Base-by-base conservation (phyloP, 2,113 vertebrate genomes). In the Centropus bengalensis region DNA sequence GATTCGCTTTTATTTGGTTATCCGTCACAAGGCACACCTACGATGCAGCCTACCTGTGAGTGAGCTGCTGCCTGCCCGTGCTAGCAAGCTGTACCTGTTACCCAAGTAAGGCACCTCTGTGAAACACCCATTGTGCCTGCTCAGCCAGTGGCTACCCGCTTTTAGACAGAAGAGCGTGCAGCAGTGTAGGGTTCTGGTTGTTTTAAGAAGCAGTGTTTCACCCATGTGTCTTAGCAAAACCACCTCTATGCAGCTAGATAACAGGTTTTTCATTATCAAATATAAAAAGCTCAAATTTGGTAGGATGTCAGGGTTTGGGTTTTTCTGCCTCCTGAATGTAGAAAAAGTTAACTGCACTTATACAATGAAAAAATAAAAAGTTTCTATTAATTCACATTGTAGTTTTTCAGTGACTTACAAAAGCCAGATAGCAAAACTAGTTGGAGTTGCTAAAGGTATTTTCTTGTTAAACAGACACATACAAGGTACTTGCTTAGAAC, bases 371-470 rank as follows among this genome's bases (percentile, higher is more conserved):
- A 59, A 84, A 56, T 83, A 52, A 36, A 36, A 36, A 56, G 52
- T 24, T 67, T 66, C 36, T 42, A 19, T 56, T 93, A 44, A 79
- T 91, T 93, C 73, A 49, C 33, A 49, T 73, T 68, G 66, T 71
- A 71, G 69, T 68, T 94, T 63, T 82, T 86, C 84, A 75, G 32
- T 81, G 52, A 64, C 56, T 82, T 36, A 52, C 20, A 78, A 52
- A 67, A 71, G 33, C 32, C 78, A 87, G 44, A 75, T 68, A 74
- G 54, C 89, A 89, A 92, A 92, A 86, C 14, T 51, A 44, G 28
- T 33, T 82, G 74, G 33, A 91, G 70, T 87, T 94, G 82, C 55
- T 84, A 26, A 78, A 75, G 47, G 40, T 82, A 82, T 94, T 81
- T 91, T 49, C 54, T 84, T 78, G 33, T 42, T 87, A 71, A 87